phyloP scores from a whole-genome alignment of 37 sponge, comb jelly and placozoan species.

The Beroe ovata region DNA sequence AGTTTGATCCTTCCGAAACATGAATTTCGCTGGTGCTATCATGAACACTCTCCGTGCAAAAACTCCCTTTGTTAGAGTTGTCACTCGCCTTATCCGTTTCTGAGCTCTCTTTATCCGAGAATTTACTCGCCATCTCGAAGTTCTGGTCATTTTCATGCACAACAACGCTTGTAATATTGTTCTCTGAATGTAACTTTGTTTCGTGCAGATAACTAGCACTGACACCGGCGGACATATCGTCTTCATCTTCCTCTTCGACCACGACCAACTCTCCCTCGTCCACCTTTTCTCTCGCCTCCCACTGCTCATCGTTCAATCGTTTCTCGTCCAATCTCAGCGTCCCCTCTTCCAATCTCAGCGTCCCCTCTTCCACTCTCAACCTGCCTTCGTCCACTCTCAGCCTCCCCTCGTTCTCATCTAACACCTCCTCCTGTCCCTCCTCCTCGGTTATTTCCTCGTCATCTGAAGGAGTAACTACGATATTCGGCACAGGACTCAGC shows the following conservation, averaged over 20 bases:
- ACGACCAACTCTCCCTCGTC: slow-evolving; percentile 22
- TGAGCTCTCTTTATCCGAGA: not conserved
- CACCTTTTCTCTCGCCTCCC: not conserved
- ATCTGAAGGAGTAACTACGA: not conserved
- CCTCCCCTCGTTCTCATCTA: not conserved
- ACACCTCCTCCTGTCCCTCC: not conserved
- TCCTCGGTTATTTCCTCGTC: not conserved
- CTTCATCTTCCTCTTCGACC: not conserved
- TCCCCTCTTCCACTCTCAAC: not conserved
- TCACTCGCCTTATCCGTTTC: not conserved
- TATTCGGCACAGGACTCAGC: not conserved
- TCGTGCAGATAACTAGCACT: not conserved
- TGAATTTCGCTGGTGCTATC: too few species aligned
- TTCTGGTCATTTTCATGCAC: not conserved
- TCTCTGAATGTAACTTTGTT: not conserved
- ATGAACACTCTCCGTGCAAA: not conserved
- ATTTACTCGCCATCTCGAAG: not conserved
- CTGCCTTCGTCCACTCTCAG: too few species aligned
- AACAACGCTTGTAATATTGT: not conserved
- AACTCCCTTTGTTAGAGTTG: not conserved
- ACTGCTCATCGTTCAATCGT: not conserved
- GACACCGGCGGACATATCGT: not conserved
- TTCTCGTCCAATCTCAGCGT: not conserved
- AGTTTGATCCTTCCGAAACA: not conserved
- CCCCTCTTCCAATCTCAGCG: not conserved